Base-by-base conservation (phyloP, 2,113 vertebrate genomes). In the Sterna hirundo region DNA sequence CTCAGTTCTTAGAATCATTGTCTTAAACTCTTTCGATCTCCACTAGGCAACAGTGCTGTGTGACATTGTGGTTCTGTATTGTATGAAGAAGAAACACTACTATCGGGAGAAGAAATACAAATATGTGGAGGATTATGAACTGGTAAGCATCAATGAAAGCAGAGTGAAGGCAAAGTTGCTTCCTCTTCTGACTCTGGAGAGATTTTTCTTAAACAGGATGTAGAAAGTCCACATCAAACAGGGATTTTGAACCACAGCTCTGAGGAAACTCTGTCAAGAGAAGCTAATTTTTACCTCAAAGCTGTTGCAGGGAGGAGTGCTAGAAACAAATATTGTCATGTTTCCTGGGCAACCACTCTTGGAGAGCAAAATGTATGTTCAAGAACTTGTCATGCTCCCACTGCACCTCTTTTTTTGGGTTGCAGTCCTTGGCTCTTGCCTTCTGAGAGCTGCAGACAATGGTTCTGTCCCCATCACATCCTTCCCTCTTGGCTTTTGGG, bases 51-150 rank as follows among this genome's bases (percentile, higher is more conserved):
- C 98, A 1, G 72, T 98, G 40, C 97, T 99, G 15, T 98, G 98
- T 94, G 99, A 99, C 70, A 36, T 99, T 82, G 94, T 99, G 42
- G 97, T 99, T 85, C 95, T 99, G 81, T 98, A 98, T 30, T 99
- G 96, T 94, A 98, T 97, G 96, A 97, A 97, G 89, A 99, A 98
- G 93, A 98, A 38, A 30, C 93, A 96, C 42, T 98, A 98, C 91
- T 99, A 99, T 87, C 97, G 96, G 51, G 98, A 98, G 96, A 98
- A 98, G 75, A 99, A 99, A 89, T 98, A 98, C 51, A 98, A 98
- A 64, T 98, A 98, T 4, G 98, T 99, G 86, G 97, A 97, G 60
- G 98, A 99, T 60, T 98, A 96, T 55, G 98, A 99, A 78, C 78
- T 98, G 94, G 99, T 99, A 97, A 97, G 91, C 49, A 57, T 25